A percentile compares a stretch with the other conserved stretches of the same genome.
Conservation (phyloP, 2,797 vertebrate species). For the Parambassis ranga region DNA sequence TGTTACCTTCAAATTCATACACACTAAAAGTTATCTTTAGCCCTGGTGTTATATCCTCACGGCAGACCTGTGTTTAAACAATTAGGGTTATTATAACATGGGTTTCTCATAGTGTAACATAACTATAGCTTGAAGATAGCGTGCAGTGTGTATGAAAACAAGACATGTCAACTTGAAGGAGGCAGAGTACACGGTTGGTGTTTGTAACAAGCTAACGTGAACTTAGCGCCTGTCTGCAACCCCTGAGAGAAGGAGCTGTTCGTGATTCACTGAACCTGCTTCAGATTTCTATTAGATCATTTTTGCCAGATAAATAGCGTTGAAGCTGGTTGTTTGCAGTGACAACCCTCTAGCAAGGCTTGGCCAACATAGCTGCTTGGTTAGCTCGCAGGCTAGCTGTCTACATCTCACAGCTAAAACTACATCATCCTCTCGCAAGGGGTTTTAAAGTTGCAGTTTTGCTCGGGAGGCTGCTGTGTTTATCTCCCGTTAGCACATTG, state of each 20-base stretch:
- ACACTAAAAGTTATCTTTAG: slow-evolving; percentile 45
- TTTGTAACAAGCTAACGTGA: slow-evolving; percentile 59
- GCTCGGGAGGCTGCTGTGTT: slow-evolving; percentile 10
- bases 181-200: slow-evolving; percentile 45
- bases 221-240: slow-evolving; percentile 40
- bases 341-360: slow-evolving; percentile 48
- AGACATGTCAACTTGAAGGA: slow-evolving; percentile 72
- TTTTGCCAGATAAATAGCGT: neutral
- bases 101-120: neutral
- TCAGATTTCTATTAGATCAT: neutral
- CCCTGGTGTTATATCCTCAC: neutral
- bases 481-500: neutral
- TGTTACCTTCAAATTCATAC: slow-evolving; percentile 20
- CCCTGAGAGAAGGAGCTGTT: neutral
- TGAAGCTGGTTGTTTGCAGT: slow-evolving; percentile 10
- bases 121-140: neutral
- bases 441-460: slow-evolving; percentile 46
- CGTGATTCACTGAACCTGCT: neutral
- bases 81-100: neutral
- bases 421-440: slow-evolving; percentile 29
- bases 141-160: slow-evolving; percentile 62
- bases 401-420: slow-evolving; percentile 49
- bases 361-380: slow-evolving; percentile 56
- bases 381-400: slow-evolving; percentile 69
- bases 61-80: neutral